Evolutionary conservation across 2,797 vertebrate genomes (phyloP).

Genomic region (Coreius guichenoti): DNA sequence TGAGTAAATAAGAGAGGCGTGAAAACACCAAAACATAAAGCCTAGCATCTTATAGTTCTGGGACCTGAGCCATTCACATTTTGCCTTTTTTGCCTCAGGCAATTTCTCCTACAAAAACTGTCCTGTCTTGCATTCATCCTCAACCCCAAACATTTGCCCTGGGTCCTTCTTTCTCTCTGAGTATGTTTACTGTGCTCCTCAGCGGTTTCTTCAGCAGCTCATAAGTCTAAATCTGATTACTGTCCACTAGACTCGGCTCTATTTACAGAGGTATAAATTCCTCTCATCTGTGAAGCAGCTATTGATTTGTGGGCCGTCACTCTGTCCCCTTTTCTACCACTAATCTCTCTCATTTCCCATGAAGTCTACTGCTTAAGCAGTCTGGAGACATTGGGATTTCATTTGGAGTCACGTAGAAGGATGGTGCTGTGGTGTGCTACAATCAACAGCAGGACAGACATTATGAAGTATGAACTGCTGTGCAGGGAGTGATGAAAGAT

Average conservation of each 20-base stretch:
- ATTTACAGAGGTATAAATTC: slow-evolving; percentile 46
- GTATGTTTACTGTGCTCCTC: slow-evolving; percentile 21
- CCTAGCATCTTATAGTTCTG: slow-evolving; percentile 14
- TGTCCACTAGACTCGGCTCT: slow-evolving; percentile 32
- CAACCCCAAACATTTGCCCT: slow-evolving; percentile 9
- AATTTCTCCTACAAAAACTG: slow-evolving; percentile 10
- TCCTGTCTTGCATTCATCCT: not conserved
- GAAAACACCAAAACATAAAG: slow-evolving; percentile 23
- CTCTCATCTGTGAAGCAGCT: slow-evolving; percentile 36
- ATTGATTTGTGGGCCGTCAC: slow-evolving; percentile 51
- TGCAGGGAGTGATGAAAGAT: slow-evolving; percentile 29
- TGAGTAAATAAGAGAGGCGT: slow-evolving; percentile 9
- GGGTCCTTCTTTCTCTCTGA: not conserved
- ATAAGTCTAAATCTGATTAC: slow-evolving; percentile 50
- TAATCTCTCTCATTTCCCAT: slow-evolving; percentile 47
- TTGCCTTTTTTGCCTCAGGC: slow-evolving; percentile 5
- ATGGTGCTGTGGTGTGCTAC: slow-evolving; percentile 21
- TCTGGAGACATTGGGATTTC: slow-evolving; percentile 53
- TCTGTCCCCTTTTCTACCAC: slow-evolving; percentile 36
- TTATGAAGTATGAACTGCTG: slow-evolving; percentile 29
- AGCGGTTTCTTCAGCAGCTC: slow-evolving; percentile 11
- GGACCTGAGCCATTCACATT: slow-evolving; percentile 27
- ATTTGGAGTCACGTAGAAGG: slow-evolving; percentile 39
- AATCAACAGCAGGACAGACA: slow-evolving; percentile 16
- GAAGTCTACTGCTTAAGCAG: slow-evolving; percentile 48